Base-by-base conservation (phyloP, 2,888 invertebrate genomes). In the Drosophila kokeensis region DNA sequence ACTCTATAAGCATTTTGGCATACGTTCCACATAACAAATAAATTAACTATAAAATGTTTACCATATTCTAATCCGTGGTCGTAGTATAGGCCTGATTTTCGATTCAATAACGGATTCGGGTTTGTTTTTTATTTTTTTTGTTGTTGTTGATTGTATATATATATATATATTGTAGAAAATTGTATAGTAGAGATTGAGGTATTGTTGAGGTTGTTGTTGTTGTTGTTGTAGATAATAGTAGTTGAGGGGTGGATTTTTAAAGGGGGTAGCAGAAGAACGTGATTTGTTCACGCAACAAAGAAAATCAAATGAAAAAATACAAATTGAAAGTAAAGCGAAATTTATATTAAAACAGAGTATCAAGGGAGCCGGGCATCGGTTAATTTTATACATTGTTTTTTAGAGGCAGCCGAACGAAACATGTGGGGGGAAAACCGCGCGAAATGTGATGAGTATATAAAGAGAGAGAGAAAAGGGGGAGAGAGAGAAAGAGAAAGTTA, bases 41-140 rank as follows among this genome's bases (percentile, higher is more conserved):
- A 92, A 90, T 80, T 82, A 92, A 83, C 82, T 82, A 88, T 90
- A 82, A 86, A 79, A 90, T 94, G 94, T 94, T 97, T 97, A 97
- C 97, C 97, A 97, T 95, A 97, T 96, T 95, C 96, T 96, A 94
- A 97, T 97, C 96, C 97, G 96, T 95, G 97, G 97, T 95, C 97
- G 96, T 93, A 97, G 95, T 94, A 96, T 96, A 94, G 97, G 96
- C 96, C 97, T 95, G 94, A 92, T 92, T 90, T 73, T 73, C 79
- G 68, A 57, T 57, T 65, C 71, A 61, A 48, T 61, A 62, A 45
- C 79, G 85, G 45, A 40, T 40, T 42, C 40, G 40, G 45, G 77
- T 72, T 69, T 64, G 53, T 73, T 69, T 61, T 68, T 63, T 72
- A 69, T 76, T 36, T 73, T 36, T 73, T 52, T 73, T 73, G 60